Evolutionary conservation across 2,888 invertebrate genomes (phyloP), one percentile per base, ranked within the genome.

Genomic region (Drosophila bunnanda): DNA sequence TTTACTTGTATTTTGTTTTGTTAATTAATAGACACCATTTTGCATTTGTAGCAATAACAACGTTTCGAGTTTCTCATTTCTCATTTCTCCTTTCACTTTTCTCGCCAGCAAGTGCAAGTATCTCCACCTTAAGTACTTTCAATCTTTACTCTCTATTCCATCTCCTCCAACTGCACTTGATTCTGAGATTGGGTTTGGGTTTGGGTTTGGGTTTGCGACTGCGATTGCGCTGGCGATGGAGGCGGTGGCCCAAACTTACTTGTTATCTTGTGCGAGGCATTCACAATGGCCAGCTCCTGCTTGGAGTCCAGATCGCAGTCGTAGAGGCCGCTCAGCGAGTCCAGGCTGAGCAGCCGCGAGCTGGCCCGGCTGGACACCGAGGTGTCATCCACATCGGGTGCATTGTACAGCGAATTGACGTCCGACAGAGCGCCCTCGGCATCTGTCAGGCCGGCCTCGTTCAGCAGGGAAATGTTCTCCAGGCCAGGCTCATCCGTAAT

Each of bases 351-450:
- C 53, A 97, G 94, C 12, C 96, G 94, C 15, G 97, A 96, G 25
- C 96, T 97, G 38, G 97, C 97, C 73, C 97, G 94, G 9, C 97
- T 97, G 5, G 97, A 97, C 76, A 97, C 95, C 79, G 95, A 95
- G 77, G 96, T 96, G 90, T 97, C 94, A 81, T 94, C 94, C 68
- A 94, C 93, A 88, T 95, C 95, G 52, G 92, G 93, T 72, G 94
- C 94, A 92, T 96, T 95, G 92, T 96, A 96, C 82, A 96, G 95
- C 10, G 96, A 96, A 93, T 97, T 97, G 55, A 97, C 96, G 92
- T 97, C 97, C 86, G 97, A 97, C 69, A 97, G 93, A 30, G 97
- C 97, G 67, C 96, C 97, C 93, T 97, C 97, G 12, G 96, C 97
- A 93, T 97, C 97, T 2, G 97, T 97, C 48, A 97, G 94, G 10